These are phyloP conservation scores for Lophotriccus pileatus DNA, from an alignment of 2,797 vertebrate genomes.

Conservation along the genomic window DNA sequence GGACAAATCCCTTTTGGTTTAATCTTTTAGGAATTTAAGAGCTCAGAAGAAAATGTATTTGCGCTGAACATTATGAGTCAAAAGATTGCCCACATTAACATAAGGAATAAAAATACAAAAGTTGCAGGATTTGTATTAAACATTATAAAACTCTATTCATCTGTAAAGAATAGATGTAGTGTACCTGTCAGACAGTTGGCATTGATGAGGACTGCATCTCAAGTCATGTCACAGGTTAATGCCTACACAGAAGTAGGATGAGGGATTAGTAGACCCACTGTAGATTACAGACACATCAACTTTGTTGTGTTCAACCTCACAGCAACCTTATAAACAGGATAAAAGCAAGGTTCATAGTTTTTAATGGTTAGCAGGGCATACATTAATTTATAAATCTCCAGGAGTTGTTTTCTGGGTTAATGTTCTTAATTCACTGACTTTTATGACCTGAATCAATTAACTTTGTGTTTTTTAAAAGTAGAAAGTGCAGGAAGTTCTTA, in stretches of 20 bases:
- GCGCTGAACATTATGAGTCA: conserved; percentile 4
- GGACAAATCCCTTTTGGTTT: conserved; percentile 43
- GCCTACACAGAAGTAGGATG: not conserved
- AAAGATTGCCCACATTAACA: conserved; percentile 51
- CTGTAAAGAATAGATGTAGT: conserved; percentile 22
- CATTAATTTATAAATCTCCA: not conserved
- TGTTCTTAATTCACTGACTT: conserved; percentile 10
- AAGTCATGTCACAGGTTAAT: conserved; percentile 5
- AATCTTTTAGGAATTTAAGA: conserved; percentile 42
- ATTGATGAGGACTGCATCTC: conserved; percentile 8
- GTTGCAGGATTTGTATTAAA: conserved; percentile 24
- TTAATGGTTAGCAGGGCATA: not conserved
- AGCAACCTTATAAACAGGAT: not conserved
- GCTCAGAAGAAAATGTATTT: conserved; percentile 45
- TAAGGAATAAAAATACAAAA: conserved; percentile 49
- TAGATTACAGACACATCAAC: conserved; percentile 33
- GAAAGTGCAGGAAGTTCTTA: not conserved
- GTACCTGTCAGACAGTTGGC: not conserved
- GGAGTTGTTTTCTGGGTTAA: not conserved
- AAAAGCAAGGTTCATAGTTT: conserved; percentile 27
- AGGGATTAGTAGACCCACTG: not conserved
- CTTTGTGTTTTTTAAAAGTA: not conserved
- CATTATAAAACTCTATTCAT: conserved; percentile 6
- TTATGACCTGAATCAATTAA: not conserved
- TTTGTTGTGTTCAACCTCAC: not conserved